Conservation (phyloP, 2,888 invertebrate species). For the Pristionchus fissidentatus region DNA sequence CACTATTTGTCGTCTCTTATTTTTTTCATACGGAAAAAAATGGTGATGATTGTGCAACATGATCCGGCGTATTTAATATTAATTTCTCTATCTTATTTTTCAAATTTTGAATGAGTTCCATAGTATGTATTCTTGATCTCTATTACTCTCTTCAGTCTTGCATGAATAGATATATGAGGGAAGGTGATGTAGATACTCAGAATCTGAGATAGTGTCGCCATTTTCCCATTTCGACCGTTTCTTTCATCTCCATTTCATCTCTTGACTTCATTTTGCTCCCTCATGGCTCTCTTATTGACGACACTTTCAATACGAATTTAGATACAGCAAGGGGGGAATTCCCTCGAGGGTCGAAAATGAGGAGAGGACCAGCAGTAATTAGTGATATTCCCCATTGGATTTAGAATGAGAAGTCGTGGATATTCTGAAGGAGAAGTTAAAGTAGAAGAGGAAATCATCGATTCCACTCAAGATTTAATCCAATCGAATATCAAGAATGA, state of each 20-base stretch:
- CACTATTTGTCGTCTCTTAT: no score
- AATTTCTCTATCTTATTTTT: no score
- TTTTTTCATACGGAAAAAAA: no score
- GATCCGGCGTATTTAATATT: no score
- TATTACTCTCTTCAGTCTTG: no score
- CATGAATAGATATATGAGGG: no score
- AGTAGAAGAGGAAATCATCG: conserved; percentile 1
- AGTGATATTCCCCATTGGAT: conserved; percentile 16
- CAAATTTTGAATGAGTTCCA: no score
- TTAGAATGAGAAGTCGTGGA: conserved; percentile 20
- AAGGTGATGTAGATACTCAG: no score
- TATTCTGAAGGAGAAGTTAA: background rate
- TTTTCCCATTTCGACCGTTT: no score
- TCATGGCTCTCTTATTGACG: conserved; percentile 15
- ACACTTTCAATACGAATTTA: conserved; percentile 13
- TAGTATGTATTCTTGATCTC: no score
- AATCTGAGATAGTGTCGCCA: no score
- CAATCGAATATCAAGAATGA: conserved; percentile 7
- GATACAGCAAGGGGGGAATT: background rate
- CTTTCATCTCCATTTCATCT: background rate
- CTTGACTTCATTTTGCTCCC: background rate
- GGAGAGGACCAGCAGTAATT: conserved; percentile 15
- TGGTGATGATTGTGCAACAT: no score
- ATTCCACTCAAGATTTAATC: background rate
- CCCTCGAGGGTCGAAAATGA: background rate